A percentile compares a stretch with the other conserved stretches of the same genome.
Conservation (phyloP, 2,113 vertebrate species). For the Microtus montanus region DNA sequence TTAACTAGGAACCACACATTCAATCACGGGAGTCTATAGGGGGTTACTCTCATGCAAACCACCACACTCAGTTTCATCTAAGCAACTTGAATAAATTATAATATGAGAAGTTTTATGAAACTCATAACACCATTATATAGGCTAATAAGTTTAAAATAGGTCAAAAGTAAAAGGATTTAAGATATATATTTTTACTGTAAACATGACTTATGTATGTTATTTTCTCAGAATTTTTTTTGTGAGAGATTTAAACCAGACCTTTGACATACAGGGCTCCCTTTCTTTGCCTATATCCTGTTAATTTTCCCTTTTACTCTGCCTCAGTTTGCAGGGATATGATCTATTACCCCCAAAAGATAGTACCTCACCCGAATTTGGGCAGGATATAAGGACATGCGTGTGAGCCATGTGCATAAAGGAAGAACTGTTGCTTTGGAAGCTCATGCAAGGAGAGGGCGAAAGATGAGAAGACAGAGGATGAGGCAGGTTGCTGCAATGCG, state of each 20-base stretch:
- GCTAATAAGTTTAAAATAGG: neutral
- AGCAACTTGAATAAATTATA: neutral
- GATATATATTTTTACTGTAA: neutral
- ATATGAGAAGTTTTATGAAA: neutral
- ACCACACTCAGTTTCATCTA: neutral
- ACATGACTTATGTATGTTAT: neutral
- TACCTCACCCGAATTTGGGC: neutral
- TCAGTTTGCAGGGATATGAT: neutral
- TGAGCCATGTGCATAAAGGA: neutral
- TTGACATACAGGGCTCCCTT: neutral
- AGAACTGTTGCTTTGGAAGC: neutral
- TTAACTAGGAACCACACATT: neutral
- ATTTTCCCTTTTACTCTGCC: neutral
- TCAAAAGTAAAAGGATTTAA: neutral
- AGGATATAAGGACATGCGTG: neutral
- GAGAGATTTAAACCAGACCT: neutral
- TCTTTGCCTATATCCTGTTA: neutral
- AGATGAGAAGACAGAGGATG: slow-evolving; percentile 4
- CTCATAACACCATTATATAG: neutral
- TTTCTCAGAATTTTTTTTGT: neutral
- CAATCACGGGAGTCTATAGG: neutral
- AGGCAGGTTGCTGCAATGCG: neutral
- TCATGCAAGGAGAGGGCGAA: neutral
- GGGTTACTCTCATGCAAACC: neutral
- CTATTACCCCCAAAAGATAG: neutral